These are phyloP conservation scores for Drosophila ambigua DNA, from an alignment of 1,140 invertebrate species.

Conservation along the genomic window DNA sequence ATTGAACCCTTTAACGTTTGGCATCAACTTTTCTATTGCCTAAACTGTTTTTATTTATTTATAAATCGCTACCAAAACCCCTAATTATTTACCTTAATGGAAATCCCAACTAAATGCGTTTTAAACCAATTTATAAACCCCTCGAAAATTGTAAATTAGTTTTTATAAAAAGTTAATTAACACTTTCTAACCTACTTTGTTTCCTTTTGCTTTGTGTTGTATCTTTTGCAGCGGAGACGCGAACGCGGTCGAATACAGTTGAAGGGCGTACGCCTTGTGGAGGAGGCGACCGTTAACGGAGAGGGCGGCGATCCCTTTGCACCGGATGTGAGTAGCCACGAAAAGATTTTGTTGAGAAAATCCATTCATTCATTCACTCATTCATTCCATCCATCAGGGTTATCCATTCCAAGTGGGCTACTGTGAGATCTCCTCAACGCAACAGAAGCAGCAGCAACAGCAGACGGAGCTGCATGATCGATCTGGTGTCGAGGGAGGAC, in stretches of 20 bases:
- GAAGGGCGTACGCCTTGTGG: slow-evolving; percentile 89
- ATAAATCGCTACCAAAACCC: no score
- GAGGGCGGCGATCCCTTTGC: slow-evolving; percentile 83
- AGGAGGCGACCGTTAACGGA: slow-evolving; percentile 88
- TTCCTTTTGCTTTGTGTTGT: slow-evolving; percentile 56
- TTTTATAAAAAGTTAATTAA: slow-evolving; percentile 25
- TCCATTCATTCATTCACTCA: slow-evolving; percentile 43
- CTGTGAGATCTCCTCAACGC: slow-evolving; percentile 84
- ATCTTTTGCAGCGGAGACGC: slow-evolving; percentile 87
- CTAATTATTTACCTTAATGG: background rate
- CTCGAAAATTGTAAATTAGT: background rate
- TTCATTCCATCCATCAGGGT: slow-evolving; percentile 76
- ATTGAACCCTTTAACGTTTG: no score
- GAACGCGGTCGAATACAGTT: slow-evolving; percentile 92
- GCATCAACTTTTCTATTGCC: no score
- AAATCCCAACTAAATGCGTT: background rate
- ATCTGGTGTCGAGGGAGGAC: slow-evolving; percentile 60
- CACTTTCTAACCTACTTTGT: slow-evolving; percentile 19
- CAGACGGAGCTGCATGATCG: slow-evolving; percentile 13
- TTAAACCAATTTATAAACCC: background rate
- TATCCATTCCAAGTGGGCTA: slow-evolving; percentile 90
- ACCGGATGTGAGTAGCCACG: slow-evolving; percentile 78
- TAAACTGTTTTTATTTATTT: no score
- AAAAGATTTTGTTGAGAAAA: slow-evolving; percentile 18
- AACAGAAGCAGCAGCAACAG: slow-evolving; percentile 30